Evolutionary conservation across 2,888 invertebrate species (phyloP).

Genomic region (Ophonus ardosiacus): DNA sequence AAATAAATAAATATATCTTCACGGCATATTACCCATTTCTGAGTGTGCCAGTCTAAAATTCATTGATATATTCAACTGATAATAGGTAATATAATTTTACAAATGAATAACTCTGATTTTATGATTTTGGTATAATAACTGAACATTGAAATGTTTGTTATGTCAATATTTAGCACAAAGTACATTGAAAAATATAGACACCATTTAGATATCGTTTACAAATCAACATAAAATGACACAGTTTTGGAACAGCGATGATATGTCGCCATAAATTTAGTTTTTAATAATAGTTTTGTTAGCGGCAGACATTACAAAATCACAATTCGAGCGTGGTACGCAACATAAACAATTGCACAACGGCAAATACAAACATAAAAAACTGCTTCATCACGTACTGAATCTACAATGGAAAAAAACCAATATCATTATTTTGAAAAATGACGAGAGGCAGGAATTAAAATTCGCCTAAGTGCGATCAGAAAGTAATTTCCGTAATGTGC

Average conservation of each 20-base stretch:
- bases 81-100: no score
- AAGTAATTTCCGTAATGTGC: constrained; percentile 62
- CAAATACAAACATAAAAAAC: constrained; percentile 18
- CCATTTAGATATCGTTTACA: not conserved
- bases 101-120: no score
- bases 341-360: constrained; percentile 13
- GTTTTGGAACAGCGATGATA: not conserved
- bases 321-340: not conserved
- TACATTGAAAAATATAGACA: no score
- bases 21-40: no score
- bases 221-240: not conserved
- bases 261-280: not conserved
- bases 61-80: no score
- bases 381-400: constrained; percentile 16
- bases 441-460: constrained; percentile 55
- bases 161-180: no score
- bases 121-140: no score
- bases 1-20: no score
- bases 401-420: constrained; percentile 32
- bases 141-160: no score
- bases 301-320: not conserved
- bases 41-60: no score
- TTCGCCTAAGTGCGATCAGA: constrained; percentile 61
- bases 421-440: constrained; percentile 51
- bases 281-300: not conserved